These are phyloP conservation scores for Amitus sp. DNA, from an alignment of 2,888 invertebrate genomes.

Conservation along the genomic window DNA sequence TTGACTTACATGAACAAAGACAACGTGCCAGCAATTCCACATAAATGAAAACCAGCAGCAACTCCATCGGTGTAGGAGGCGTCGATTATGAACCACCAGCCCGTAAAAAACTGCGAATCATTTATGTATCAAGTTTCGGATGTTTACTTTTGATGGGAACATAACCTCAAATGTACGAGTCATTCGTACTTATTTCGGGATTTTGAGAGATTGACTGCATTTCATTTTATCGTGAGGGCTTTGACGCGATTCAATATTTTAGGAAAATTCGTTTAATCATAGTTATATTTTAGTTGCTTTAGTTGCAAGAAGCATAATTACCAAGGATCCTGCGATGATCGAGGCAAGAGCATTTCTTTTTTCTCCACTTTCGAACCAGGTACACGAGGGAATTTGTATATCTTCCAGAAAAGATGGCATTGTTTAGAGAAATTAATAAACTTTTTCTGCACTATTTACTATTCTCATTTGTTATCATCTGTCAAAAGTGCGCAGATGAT, in stretches of 20 bases:
- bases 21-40: conserved; percentile 93
- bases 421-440: conserved; percentile 7
- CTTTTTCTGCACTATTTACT: background rate
- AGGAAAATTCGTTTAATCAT: no score
- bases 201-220: background rate
- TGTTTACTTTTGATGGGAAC: background rate
- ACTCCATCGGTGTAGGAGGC: conserved; percentile 83
- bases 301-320: no score
- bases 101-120: conserved; percentile 84
- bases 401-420: conserved; percentile 78
- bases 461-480: no score
- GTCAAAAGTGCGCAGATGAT: no score
- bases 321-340: conserved; percentile 86
- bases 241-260: no score
- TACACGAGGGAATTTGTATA: conserved; percentile 77
- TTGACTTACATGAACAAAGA: conserved; percentile 87
- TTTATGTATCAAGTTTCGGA: conserved; percentile 9
- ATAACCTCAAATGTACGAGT: background rate
- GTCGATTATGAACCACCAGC: conserved; percentile 99
- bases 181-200: background rate
- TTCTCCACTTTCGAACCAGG: conserved; percentile 88
- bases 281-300: no score
- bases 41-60: conserved; percentile 85
- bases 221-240: no score
- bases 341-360: conserved; percentile 89